phyloP scores from a whole-genome alignment of 2,113 vertebrate species.

The Chamaea fasciata region DNA sequence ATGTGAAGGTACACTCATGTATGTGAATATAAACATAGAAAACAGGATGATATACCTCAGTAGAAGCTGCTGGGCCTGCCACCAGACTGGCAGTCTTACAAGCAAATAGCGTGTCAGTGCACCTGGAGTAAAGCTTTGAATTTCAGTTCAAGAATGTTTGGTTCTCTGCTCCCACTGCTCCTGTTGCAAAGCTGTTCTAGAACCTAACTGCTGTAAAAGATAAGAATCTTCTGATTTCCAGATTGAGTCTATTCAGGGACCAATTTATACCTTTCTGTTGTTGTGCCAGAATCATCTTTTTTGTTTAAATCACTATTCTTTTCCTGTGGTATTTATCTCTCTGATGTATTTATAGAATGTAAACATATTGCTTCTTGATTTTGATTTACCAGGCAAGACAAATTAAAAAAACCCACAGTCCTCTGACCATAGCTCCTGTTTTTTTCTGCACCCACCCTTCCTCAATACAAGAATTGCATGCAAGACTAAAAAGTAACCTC shows the following conservation, averaged over 20 bases:
- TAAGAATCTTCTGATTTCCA: constrained; percentile 26
- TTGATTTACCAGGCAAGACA: neutral
- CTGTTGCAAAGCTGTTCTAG: neutral
- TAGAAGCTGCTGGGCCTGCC: neutral
- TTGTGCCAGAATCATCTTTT: neutral
- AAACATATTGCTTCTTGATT: neutral
- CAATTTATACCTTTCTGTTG: constrained; percentile 40
- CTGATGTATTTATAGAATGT: constrained; percentile 22
- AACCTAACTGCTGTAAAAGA: neutral
- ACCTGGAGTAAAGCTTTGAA: neutral
- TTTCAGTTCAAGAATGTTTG: neutral
- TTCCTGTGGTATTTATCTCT: neutral
- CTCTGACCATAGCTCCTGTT: neutral
- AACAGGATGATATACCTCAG: neutral
- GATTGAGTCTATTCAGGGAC: constrained; percentile 7
- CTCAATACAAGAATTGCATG: rapidly evolving
- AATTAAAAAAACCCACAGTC: neutral
- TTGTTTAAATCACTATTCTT: neutral
- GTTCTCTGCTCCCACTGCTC: neutral
- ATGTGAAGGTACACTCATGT: neutral
- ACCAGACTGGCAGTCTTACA: neutral
- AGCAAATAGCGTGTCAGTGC: neutral
- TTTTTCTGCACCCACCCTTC: neutral
- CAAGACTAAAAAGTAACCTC: neutral
- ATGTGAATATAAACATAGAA: neutral